phyloP scores from a whole-genome alignment of 1,140 invertebrate genomes.

The Neodiprion virginianus region DNA sequence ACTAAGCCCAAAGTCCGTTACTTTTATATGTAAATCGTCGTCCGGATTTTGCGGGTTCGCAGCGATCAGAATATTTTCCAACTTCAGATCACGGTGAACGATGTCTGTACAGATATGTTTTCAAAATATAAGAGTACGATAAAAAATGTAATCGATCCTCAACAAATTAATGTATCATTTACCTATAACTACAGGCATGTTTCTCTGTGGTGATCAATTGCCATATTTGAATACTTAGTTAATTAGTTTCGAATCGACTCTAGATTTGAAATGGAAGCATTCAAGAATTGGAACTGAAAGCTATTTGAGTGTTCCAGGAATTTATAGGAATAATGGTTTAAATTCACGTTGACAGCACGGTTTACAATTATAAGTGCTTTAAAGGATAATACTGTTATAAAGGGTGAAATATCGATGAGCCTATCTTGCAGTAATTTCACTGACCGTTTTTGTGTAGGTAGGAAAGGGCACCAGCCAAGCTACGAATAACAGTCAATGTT shows the following conservation, averaged over 20 bases:
- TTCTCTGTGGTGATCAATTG: too few relatives aligned
- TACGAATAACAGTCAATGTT: conserved; percentile 55
- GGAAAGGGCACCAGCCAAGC: conserved; percentile 59
- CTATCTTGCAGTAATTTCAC: conserved; percentile 9
- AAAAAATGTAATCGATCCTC: conserved; percentile 5
- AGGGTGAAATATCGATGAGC: not conserved
- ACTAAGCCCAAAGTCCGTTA: conserved; percentile 68
- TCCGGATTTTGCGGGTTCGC: conserved; percentile 55
- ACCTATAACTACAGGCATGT: too few relatives aligned
- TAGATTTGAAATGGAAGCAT: too few relatives aligned
- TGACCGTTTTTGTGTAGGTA: conserved; percentile 67
- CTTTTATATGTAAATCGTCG: conserved; percentile 63
- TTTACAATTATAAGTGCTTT: too few relatives aligned
- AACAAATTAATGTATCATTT: not conserved
- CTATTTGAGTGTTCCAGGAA: too few relatives aligned
- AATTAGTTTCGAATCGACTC: too few relatives aligned
- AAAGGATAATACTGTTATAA: not conserved
- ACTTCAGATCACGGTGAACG: conserved; percentile 67
- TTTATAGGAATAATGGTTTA: too few relatives aligned
- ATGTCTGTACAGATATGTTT: conserved; percentile 57
- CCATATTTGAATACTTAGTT: too few relatives aligned
- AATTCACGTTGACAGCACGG: too few relatives aligned
- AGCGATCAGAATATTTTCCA: conserved; percentile 66
- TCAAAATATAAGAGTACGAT: not conserved
- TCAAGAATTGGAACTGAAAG: too few relatives aligned